Evolutionary conservation across 2,797 vertebrate genomes (phyloP), one percentile per base, ranked within the genome.

Genomic region (Morus bassanus): DNA sequence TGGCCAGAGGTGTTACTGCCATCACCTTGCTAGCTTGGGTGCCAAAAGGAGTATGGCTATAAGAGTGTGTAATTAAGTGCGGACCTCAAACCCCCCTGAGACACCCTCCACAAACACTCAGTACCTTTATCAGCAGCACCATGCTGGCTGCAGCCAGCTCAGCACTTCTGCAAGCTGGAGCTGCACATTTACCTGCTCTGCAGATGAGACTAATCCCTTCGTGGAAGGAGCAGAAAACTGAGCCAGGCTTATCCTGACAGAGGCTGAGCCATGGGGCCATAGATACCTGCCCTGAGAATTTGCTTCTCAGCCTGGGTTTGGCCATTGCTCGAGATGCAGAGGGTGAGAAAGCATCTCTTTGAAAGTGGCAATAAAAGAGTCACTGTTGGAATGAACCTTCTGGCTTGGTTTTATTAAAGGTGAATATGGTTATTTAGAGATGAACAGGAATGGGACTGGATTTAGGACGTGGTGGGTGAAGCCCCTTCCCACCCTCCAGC

Each of bases 191-290:
- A 74, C 18, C 82, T 77, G 57, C 59, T 54, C 63, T 70, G 33
- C 51, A 67, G 63, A 37, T 81, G 53, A 83, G 15, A 31, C 22
- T 63, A 5, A 65, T 35, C 31, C n/a, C 14, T 88, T 51, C 1
- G 0, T 0, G 1, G 13, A 11, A 16, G 18, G 14, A 88, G 72
- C 19, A 57, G 45, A 50, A 63, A 60, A 35, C 39, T 56, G 37
- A 84, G 61, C 23, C 21, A 18, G 43, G 59, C 39, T 82, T 11
- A n/a, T 59, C 64, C 33, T 3, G 11, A 48, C 59, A 85, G 53
- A 41, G 31, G 23, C 61, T 76, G 78, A 63, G 14, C 43, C 21
- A 3, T 3, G 6, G n/a, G 14, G 22, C 22, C 21, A 4, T 15
- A n/a, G 64, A 18, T 37, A 30, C 1, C 10, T 3, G 4, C 56